Base-by-base conservation (phyloP, 2,888 invertebrate genomes). In the Corbicula japonica region DNA sequence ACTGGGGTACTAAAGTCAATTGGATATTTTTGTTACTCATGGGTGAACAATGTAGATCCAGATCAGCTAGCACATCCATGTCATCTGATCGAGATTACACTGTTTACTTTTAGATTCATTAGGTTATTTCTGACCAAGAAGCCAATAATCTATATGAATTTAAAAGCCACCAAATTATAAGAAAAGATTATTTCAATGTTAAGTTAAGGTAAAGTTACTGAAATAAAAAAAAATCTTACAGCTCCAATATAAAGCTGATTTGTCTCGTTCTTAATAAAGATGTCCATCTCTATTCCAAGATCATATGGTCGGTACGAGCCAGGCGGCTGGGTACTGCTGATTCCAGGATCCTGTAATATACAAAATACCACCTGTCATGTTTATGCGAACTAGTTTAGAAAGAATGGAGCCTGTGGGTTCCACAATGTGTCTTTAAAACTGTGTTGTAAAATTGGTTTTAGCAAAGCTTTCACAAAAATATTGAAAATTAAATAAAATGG, bases 211-310 rank as follows among this genome's bases (percentile, higher is more conserved):
- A n/a, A n/a, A n/a, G n/a, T n/a, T n/a, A n/a, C n/a, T n/a, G n/a
- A n/a, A 10, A n/a, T 18, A 62, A 73, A 76, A 26, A 69, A 74
- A 4, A 34, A 41, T 44, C 66, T 48, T 71, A 92, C 91, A 84
- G 74, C 80, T 56, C 93, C 93, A 50, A 90, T 74, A 6, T 92
- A 71, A 2, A 86, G 85, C 44, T 95, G 95, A 50, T 89, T 89
- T 1, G 94, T 93, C 90, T 97, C 96, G 66, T 86, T 86, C 88
- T 96, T 96, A n/a, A 98, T 94, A 88, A 97, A 97, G 66, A 97
- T 94, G 76, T 95, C 95, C 94, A 96, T 94, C 82, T 95, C 95
- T 0, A 97, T 87, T 0, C 97, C 97, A 65, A 96, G 95, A 86
- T 97, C 97, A 92, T 95, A 97, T 0, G 97, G 97, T 0, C 95